These are phyloP conservation scores for Chlorodrepanis virens DNA, from an alignment of 2,113 vertebrate genomes.

Conservation along the genomic window DNA sequence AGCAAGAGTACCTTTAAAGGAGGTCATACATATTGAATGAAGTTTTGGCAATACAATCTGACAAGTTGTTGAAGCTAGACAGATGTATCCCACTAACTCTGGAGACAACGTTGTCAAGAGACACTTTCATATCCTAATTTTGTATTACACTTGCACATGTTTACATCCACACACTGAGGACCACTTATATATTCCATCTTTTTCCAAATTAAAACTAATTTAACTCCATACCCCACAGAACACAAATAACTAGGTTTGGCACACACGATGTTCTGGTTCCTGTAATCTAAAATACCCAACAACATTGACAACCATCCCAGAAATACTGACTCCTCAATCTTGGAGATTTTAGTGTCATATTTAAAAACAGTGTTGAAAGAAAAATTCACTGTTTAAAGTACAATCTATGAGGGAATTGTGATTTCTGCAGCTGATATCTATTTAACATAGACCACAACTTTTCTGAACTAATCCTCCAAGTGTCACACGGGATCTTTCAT, in stretches of 20 bases:
- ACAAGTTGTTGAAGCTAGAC: slow-evolving; percentile 56
- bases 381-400: background rate
- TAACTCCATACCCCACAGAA: background rate
- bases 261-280: background rate
- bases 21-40: slow-evolving; percentile 6
- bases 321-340: background rate
- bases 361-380: background rate
- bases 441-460: background rate
- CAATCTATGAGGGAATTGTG: background rate
- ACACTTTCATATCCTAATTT: slow-evolving; percentile 22
- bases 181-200: slow-evolving; percentile 1
- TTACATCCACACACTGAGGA: slow-evolving; percentile 35
- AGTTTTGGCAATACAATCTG: slow-evolving; percentile 45
- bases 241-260: background rate
- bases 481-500: background rate
- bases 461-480: background rate
- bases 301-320: background rate
- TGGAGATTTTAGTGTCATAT: background rate
- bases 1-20: slow-evolving; percentile 7
- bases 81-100: slow-evolving; percentile 53
- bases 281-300: background rate
- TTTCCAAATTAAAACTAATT: background rate
- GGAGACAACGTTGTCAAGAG: slow-evolving; percentile 53
- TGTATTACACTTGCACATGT: background rate
- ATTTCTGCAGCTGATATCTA: background rate